A percentile compares a stretch with the other conserved stretches of the same genome.
phyloP scores from a whole-genome alignment of 2,113 vertebrate genomes.

The Varanus salvator region DNA sequence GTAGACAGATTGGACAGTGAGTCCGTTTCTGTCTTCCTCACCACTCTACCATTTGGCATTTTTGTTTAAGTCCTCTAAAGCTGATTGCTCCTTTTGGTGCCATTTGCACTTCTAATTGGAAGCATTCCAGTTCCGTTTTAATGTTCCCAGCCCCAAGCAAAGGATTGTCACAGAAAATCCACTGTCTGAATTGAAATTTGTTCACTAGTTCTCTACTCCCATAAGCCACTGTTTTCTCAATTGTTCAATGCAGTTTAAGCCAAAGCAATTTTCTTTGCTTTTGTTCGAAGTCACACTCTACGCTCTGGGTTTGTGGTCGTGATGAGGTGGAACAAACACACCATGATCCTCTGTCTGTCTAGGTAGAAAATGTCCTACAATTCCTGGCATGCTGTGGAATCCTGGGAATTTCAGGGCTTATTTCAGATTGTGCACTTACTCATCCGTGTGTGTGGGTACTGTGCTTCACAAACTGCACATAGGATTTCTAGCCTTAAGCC shows the following conservation, averaged over 20 bases:
- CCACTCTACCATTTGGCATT: neutral
- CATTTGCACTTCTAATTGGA: neutral
- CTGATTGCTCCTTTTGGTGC: neutral
- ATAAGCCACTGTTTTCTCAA: neutral
- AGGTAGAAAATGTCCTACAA: no score
- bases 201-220: neutral
- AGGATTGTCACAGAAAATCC: neutral
- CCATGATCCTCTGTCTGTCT: no score
- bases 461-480: neutral
- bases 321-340: neutral
- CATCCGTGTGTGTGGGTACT: neutral
- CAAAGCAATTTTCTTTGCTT: neutral
- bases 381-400: no score
- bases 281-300: neutral
- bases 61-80: neutral
- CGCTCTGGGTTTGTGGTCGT: neutral
- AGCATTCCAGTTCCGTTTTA: slow-evolving; percentile 5
- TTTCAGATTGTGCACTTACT: no score
- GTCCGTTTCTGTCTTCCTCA: neutral
- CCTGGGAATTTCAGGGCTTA: no score
- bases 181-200: neutral
- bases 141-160: slow-evolving; percentile 1
- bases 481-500: neutral
- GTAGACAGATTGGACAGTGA: neutral
- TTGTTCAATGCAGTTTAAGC: neutral